A percentile compares a stretch with the other conserved stretches of the same genome.
Evolutionary conservation across 2,888 invertebrate species (phyloP).

Genomic region (Micropterix aruncella): DNA sequence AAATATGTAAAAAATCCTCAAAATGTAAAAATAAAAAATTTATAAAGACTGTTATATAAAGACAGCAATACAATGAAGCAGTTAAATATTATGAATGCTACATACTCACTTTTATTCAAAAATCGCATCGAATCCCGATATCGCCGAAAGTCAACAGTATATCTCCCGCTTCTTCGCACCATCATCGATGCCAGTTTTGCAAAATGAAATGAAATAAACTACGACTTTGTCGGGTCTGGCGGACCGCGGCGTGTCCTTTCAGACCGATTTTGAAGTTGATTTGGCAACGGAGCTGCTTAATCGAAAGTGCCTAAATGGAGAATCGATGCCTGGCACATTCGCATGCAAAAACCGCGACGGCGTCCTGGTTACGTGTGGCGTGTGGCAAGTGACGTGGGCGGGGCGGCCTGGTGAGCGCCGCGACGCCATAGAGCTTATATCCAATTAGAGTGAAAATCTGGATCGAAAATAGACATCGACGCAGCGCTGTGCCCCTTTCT

Average conservation of each 20-base stretch:
- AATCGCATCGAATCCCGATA: conserved; percentile 23
- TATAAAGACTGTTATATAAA: no score
- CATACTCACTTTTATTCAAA: not conserved
- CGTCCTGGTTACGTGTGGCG: not conserved
- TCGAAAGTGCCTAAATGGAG: not conserved
- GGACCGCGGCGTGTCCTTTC: no score
- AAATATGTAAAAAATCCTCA: no score
- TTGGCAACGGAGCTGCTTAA: no score
- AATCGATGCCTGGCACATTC: not conserved
- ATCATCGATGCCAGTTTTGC: conserved; percentile 25
- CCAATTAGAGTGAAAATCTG: no score
- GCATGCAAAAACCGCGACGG: not conserved
- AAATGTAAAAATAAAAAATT: no score
- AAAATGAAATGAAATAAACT: not conserved
- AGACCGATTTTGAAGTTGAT: no score
- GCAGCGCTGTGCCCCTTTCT: no score
- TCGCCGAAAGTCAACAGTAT: conserved; percentile 38
- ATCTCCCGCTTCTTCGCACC: conserved; percentile 37
- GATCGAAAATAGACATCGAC: no score
- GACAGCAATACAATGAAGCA: no score
- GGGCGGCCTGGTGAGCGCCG: not conserved
- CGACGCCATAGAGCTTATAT: not conserved
- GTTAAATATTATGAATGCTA: no score
- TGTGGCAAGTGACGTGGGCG: not conserved
- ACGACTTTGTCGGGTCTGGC: no score